Conservation (phyloP, 2,797 vertebrate genomes). For the Varecia variegata region DNA sequence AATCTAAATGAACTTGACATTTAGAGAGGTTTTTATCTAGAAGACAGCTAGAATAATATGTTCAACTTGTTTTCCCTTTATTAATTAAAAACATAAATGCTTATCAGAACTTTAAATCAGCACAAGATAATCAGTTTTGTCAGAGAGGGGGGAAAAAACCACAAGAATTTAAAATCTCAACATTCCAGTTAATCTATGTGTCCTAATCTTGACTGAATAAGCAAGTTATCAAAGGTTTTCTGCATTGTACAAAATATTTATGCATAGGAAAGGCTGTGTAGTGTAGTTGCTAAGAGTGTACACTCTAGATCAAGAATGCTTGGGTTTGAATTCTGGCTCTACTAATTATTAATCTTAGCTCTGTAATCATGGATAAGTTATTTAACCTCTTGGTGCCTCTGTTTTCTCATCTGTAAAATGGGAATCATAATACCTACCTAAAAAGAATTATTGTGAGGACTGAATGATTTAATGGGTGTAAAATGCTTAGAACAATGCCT, state of each 20-base stretch:
- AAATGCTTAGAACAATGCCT: not conserved
- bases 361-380: not conserved
- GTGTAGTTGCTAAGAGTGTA: not conserved
- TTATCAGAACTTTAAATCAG: constrained; percentile 18
- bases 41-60: not conserved
- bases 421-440: not conserved
- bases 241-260: not conserved
- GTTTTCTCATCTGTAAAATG: not conserved
- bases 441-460: not conserved
- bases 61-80: not conserved
- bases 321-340: not conserved
- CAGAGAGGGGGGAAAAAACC: not conserved
- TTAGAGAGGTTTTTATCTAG: not conserved
- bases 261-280: not conserved
- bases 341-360: not conserved
- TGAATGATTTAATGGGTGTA: not conserved
- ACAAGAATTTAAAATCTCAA: not conserved
- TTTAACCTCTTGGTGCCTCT: not conserved
- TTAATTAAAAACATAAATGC: not conserved
- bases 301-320: not conserved
- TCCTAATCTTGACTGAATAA: not conserved
- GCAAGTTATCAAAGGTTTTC: not conserved
- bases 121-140: not conserved
- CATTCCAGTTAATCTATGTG: not conserved
- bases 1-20: not conserved